Conservation (phyloP, 2,113 vertebrate species). For the Salvelinus namaycush region DNA sequence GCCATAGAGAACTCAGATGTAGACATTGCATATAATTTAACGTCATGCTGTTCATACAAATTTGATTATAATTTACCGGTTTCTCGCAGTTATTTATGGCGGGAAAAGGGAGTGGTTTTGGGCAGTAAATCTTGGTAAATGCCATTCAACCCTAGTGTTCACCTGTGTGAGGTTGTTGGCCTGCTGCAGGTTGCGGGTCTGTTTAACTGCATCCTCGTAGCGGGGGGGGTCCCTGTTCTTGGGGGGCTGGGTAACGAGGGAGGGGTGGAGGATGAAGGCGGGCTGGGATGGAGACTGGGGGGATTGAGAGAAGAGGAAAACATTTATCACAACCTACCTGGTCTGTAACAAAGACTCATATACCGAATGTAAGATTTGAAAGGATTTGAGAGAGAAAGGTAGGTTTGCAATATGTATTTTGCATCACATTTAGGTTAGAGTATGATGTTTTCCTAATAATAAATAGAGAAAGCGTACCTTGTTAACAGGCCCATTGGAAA, state of each 20-base stretch:
- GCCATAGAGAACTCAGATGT: no score
- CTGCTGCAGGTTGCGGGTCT: constrained; percentile 84
- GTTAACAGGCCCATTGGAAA: constrained; percentile 82
- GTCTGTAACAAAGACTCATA: not conserved
- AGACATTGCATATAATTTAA: no score
- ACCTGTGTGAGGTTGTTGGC: constrained; percentile 81
- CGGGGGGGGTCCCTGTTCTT: constrained; percentile 91
- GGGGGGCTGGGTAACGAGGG: constrained; percentile 74
- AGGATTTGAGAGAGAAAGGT: not conserved
- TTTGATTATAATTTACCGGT: no score
- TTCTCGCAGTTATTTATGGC: no score
- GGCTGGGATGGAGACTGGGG: constrained; percentile 77
- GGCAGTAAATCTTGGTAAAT: no score
- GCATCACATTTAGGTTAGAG: not conserved
- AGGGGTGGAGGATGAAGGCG: constrained; percentile 75
- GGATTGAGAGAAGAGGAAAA: not conserved
- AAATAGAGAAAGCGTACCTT: constrained; percentile 75
- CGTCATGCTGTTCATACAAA: no score
- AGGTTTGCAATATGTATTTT: not conserved
- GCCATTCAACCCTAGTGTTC: not conserved
- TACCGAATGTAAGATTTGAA: not conserved
- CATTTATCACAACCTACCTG: not conserved
- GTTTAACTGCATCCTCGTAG: constrained; percentile 96
- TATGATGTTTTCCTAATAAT: not conserved
- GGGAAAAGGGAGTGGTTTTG: no score